Base-by-base conservation (phyloP, 2,797 vertebrate genomes). In the Lateolabrax maculatus region DNA sequence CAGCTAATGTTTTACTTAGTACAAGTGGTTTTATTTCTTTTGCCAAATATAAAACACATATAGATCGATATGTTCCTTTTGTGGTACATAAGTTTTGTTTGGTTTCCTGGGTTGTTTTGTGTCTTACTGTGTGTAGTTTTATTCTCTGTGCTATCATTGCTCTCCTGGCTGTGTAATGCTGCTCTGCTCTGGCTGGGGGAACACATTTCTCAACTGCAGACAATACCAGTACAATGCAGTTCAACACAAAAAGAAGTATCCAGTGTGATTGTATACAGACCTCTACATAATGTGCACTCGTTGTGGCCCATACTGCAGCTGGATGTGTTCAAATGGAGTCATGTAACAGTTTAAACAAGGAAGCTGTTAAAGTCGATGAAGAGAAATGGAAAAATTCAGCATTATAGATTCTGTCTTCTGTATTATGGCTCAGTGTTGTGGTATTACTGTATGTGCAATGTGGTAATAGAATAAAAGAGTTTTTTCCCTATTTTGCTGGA, bases 311-410 rank as follows among this genome's bases (percentile, higher is more conserved):
- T 21, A 13, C 37, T 51, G 61, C 4, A 0, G 39, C 27, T 66
- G 18, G 21, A 69, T 41, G 34, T 41, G 10, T 79, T 68, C 75
- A 21, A 62, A 67, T 66, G 3, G 34, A 65, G 21, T 36, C 6
- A 16, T 71, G 8, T 21, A 43, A 37, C 36, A 62, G 23, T 63
- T 72, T 68, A 31, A 74, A 77, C 18, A 61, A 46, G 67, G 36
- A 43, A 75, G 43, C 31, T 29, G 61, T 76, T 71, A 9, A 13
- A 15, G 51, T 1, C 25, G 27, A 71, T 36, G 60, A 71, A 49
- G 70, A 71, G 52, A 75, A 75, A 81, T 2, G 21, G 41, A 60
- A 19, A 64, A 43, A 43, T n/a, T 25, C 62, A 64, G 55, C 43
- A 6, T 39, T 0, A 49, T 4, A 10, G 34, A 55, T 25, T 18